These are phyloP conservation scores for Platysternon megacephalum DNA, from an alignment of 2,113 vertebrate species.

Conservation along the genomic window DNA sequence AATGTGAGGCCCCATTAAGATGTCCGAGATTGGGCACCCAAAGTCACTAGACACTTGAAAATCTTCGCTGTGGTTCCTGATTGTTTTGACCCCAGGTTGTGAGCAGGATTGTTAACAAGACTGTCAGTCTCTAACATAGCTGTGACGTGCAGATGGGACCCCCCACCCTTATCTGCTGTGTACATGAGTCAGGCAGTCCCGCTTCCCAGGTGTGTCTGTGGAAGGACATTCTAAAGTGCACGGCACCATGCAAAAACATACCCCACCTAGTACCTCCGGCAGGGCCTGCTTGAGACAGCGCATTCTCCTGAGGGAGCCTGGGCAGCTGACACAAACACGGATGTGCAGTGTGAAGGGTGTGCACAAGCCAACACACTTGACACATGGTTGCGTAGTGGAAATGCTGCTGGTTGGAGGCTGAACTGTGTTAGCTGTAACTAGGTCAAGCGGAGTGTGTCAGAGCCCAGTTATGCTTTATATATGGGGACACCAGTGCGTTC, in stretches of 20 bases:
- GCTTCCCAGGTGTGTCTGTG: background rate
- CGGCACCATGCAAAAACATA: background rate
- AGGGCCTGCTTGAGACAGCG: background rate
- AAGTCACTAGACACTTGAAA: background rate
- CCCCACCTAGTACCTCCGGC: background rate
- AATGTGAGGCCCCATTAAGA: background rate
- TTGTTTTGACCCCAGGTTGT: background rate
- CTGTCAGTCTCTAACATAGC: background rate
- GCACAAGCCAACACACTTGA: background rate
- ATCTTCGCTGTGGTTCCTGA: accelerated
- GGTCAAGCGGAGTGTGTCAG: background rate
- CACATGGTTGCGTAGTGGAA: background rate
- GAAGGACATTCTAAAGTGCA: background rate
- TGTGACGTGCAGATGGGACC: background rate
- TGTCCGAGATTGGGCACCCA: background rate
- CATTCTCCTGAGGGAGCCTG: background rate
- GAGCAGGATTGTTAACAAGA: background rate
- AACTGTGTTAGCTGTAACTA: too few relatives aligned
- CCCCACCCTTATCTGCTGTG: background rate
- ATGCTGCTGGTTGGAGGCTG: background rate
- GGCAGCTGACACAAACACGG: background rate
- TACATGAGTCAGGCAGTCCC: accelerated
- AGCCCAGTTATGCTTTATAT: background rate
- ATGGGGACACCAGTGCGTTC: background rate
- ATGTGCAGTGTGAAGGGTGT: background rate